Evolutionary conservation across 2,797 vertebrate genomes (phyloP), one percentile per base, ranked within the genome.

Genomic region (Fistularia tabacaria): DNA sequence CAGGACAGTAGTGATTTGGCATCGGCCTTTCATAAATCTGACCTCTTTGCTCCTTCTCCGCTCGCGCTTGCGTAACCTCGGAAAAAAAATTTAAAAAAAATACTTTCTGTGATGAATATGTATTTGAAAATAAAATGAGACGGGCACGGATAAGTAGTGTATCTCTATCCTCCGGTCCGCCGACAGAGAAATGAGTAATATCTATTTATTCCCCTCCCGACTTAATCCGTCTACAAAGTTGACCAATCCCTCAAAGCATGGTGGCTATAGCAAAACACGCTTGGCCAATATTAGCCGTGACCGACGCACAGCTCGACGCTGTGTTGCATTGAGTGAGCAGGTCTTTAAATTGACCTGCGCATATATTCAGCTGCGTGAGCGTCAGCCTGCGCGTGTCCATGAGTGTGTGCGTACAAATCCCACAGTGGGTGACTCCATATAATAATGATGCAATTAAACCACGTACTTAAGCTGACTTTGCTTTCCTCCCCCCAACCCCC

Each of bases 401-500:
- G 71, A 66, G 65, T 71, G 52, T 65, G 39, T 69, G 51, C 25
- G 65, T 79, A 36, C 58, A 76, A 85, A 80, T 84, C 73, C 85
- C 78, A 71, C 39, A 66, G 69, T 64, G 68, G 82, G 76, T 69
- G 68, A 71, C 75, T 85, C 79, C 78, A 75, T 67, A 79, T 89
- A 78, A 89, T 92, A 92, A 94, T 91, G 90, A 90, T 91, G 93
- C 90, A 92, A 92, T 95, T 93, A 94, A 92, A 88, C 88, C 78
- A 60, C 52, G 72, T 48, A 66, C 90, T 87, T 90, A 84, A 94
- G 93, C 93, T 94, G 93, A 95, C 90, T 88, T 92, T 87, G 92
- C 89, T 85, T 77, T 81, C 74, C 68, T 62, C 79, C 72, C 44
- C 45, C 74, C 70, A 66, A 39, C 56, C 55, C 54, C 64, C 71